Evolutionary conservation across 2,888 invertebrate species (phyloP), one percentile per base, ranked within the genome.

Genomic region (Pegoplata infirma): DNA sequence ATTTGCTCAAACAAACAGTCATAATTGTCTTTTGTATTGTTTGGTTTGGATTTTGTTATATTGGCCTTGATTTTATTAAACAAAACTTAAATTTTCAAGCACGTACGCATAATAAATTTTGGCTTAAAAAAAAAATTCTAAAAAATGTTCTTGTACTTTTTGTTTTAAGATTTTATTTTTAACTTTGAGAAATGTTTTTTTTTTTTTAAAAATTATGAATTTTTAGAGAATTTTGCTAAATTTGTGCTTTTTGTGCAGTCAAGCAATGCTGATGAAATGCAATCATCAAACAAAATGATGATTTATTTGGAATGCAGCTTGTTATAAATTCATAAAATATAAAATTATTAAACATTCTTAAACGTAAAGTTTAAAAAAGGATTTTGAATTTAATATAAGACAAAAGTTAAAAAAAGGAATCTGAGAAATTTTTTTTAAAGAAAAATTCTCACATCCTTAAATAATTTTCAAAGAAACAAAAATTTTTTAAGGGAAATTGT

Each of bases 41-140:
- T 53, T 4, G 51, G 5, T 68, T 58, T 53, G 36, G 61, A 23
- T 28, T 64, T 53, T 47, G 61, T 63, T 61, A 47, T 56, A 61
- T 78, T 67, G 75, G 71, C 79, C 75, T 75, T 79, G 79, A 75
- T 79, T 79, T 75, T 61, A 71, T 79, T 59, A 71, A 40, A 28
- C 25, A n/a, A 36, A 49, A 71, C 49, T 73, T 63, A 46, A 75
- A 79, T 79, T n/a, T 75, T 79, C 75, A 79, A 71, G 63, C 79
- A 79, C 79, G 79, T 75, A 79, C 78, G 79, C 75, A 75, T 75
- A 72, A 79, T 75, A 72, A 67, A 79, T 79, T n/a, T 56, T 63
- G 19, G 21, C 46, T 56, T 28, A 46, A 55, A 47, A 36, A n/a
- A n/a, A 6, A 25, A 49, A 19, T 2, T 16, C 17, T 44, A 14